These are phyloP conservation scores for Polietes domitor DNA, from an alignment of 2,888 invertebrate species.

Conservation along the genomic window DNA sequence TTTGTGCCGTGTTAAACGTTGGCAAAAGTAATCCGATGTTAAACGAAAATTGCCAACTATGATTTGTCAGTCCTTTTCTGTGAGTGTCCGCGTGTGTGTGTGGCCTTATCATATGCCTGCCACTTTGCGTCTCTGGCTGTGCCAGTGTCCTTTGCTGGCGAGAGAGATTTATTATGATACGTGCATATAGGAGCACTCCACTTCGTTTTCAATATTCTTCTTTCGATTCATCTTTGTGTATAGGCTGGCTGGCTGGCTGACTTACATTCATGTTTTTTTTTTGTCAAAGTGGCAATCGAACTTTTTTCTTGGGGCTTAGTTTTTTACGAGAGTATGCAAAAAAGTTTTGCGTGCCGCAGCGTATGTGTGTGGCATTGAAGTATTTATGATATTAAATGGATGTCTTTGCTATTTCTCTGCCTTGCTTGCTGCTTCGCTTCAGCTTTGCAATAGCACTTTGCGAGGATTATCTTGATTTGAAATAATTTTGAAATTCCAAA, in stretches of 20 bases:
- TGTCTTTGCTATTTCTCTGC: constrained; percentile 20
- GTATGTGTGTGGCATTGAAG: constrained; percentile 32
- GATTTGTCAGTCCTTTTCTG: constrained; percentile 35
- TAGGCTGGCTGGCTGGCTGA: not conserved
- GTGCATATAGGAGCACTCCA: constrained; percentile 24
- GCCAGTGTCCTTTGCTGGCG: constrained; percentile 7
- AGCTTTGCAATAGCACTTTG: not conserved
- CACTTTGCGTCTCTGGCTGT: constrained; percentile 1
- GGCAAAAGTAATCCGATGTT: constrained; percentile 23
- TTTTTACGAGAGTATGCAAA: constrained; percentile 34
- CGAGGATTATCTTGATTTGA: constrained; percentile 29
- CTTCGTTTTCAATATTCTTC: constrained; percentile 30
- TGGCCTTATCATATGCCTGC: constrained; percentile 1
- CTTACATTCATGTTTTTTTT: not conserved
- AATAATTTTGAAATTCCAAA: constrained; percentile 17
- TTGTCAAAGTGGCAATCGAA: constrained; percentile 40
- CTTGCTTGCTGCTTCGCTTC: not conserved
- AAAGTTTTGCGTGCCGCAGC: constrained; percentile 26
- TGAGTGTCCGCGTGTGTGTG: not conserved
- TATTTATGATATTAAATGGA: constrained; percentile 34
- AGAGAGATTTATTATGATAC: constrained; percentile 45
- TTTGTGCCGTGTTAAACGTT: constrained; percentile 17
- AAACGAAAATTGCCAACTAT: constrained; percentile 45
- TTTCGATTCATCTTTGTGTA: not conserved
- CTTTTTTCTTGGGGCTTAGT: constrained; percentile 33